Base-by-base conservation (phyloP, 2,888 invertebrate genomes). In the Melitaea athalia region DNA sequence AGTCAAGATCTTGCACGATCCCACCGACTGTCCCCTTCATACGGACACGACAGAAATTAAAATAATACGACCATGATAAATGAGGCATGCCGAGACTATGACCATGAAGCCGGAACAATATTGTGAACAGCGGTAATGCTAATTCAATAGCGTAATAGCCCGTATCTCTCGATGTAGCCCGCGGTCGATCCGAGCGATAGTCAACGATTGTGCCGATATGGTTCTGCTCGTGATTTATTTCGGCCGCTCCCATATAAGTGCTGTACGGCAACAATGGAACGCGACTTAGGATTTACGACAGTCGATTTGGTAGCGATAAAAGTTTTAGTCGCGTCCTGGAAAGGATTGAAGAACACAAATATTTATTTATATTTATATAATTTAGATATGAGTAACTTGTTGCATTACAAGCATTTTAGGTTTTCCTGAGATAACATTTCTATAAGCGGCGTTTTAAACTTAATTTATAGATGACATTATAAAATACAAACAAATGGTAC, bases 221-320 rank as follows among this genome's bases (percentile, higher is more conserved):
- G 90, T 86, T 85, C 82, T 81, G 85, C 82, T 91, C 91, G 91
- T 91, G 92, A 92, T 92, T 92, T 92, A 92, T 92, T 91, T 91
- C 83, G 85, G 88, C 83, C 88, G 86, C 87, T 85, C 81, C 91
- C 92, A 89, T 91, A 91, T 91, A 91, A 90, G 91, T 83, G 81
- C 82, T 77, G 83, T 85, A 85, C 84, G 76, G 85, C 86, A 91
- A 92, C 92, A 92, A 92, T 92, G 91, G 90, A 72, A 80, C 79
- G 79, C 76, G 78, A 80, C 81, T 82, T 83, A 79, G 81, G 88
- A 92, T 92, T 92, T 91, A 92, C 91, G 90, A 89, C 84, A 84
- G 77, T 85, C 88, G 92, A 91, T 92, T 90, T 87, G 82, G 88
- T 86, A 84, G 81, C 88, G 92, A 92, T 92, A 92, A 90, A 87